Evolutionary conservation across 1,140 invertebrate species (phyloP), one percentile per base, ranked within the genome.

Genomic region (Alviniconcha marisindica): DNA sequence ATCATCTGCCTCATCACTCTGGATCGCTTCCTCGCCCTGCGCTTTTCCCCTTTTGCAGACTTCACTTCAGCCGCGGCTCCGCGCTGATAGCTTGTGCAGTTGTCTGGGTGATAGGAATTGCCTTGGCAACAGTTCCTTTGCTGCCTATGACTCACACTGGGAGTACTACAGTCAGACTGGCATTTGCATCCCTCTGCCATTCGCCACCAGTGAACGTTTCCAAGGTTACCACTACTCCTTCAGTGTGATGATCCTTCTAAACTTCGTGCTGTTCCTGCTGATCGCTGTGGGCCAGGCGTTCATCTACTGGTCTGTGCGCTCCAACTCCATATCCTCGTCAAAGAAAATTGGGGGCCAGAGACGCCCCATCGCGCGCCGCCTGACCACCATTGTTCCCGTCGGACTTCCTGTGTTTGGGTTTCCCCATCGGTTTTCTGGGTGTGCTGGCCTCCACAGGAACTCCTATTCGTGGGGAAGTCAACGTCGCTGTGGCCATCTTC

Each of bases 1-100:
- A 90, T 87, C 69, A 84, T 91, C 36, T 83, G 82, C 28, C 66
- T 90, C n/a, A 77, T 84, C 42, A 77, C 83, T 0, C 12, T 84
- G 2, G 90, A 91, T 36, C 44, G 90, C 63, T 87, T 83, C 38
- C 10, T 83, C n/a, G 82, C 69, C 1, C 66, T 83, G 4, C 42
- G 60, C 5, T 79, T 83, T 69, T n/a, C n/a, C 82, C 82, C 14
- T 69, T 83, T n/a, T 69, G 80, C 12, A 40, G 33, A 2, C 40
- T 60, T 5, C 77, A 18, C 0, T 78, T 78, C 28, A 21, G 40
- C 4, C 3, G 54, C 18, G 48, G 56, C 24, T 77, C 78, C 15
- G 83, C 83, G 4, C n/a, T 56, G 0, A 36, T 66, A 12, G 79
- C 69, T 1, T 84, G 69, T 84, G 1, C 40, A 24, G 2, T 84